phyloP scores from a whole-genome alignment of 1,140 invertebrate species.

The Drosophila burlai region DNA sequence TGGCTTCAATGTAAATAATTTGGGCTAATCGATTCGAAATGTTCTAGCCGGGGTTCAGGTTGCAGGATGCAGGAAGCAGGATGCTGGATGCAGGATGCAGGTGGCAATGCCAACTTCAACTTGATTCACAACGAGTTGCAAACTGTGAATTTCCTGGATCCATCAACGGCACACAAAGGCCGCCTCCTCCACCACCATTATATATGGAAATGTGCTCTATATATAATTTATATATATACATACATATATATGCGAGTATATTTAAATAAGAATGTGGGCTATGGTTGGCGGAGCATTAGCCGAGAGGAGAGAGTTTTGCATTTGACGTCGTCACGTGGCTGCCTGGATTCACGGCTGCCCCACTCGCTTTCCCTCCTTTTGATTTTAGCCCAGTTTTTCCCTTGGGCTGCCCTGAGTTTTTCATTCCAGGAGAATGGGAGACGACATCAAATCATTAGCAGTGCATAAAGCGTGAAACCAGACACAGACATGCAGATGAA shows the following conservation, averaged over 20 bases:
- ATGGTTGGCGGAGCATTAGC: conserved; percentile 30
- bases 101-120: conserved; percentile 16
- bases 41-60: not conserved
- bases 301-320: conserved; percentile 29
- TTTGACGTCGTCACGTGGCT: conserved; percentile 51
- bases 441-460: conserved; percentile 79
- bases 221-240: not conserved
- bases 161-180: conserved; percentile 12
- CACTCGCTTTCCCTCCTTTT: conserved; percentile 1
- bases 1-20: conserved; percentile 36
- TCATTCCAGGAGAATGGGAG: conserved; percentile 22
- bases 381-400: conserved; percentile 18
- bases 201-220: conserved; percentile 20
- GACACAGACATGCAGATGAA: conserved; percentile 70
- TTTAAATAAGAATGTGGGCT: conserved; percentile 12
- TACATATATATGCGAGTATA: not conserved
- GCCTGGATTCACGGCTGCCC: not conserved
- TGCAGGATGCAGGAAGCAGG: not conserved
- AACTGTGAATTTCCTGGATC: conserved; percentile 27
- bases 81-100: conserved; percentile 3
- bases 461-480: conserved; percentile 79
- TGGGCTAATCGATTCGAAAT: conserved; percentile 29
- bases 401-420: not conserved
- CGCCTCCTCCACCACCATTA: not conserved
- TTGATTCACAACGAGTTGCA: conserved; percentile 7